phyloP scores from a whole-genome alignment of 2,113 vertebrate genomes.

The Pseudopodoces humilis region DNA sequence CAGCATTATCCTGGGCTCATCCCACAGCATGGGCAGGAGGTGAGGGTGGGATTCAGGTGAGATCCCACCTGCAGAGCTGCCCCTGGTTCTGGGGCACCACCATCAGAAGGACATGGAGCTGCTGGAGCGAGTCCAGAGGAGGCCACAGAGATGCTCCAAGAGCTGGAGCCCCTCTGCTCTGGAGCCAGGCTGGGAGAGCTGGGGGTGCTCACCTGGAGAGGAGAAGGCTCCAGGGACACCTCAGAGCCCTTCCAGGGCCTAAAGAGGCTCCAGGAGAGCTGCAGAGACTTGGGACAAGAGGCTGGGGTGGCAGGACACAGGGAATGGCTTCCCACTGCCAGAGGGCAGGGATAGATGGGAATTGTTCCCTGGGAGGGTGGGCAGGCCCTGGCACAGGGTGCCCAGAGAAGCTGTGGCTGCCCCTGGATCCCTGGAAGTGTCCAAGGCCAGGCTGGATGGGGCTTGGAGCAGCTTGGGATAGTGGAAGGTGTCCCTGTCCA shows the following conservation, averaged over 20 bases:
- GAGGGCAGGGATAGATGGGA: not conserved
- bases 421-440: not conserved
- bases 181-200: not conserved
- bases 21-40: not conserved
- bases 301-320: not conserved
- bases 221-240: not conserved
- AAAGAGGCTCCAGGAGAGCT: not conserved
- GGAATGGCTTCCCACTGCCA: not conserved
- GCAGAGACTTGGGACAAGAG: not conserved
- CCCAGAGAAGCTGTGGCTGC: not conserved
- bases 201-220: not conserved
- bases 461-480: rapidly evolving
- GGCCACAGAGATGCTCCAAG: rapidly evolving
- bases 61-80: not conserved
- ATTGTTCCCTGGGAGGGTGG: not conserved
- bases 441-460: rapidly evolving
- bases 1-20: not conserved
- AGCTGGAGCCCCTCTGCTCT: not conserved
- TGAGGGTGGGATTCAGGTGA: not conserved
- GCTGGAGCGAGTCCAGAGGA: not conserved
- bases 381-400: not conserved
- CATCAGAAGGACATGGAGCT: not conserved
- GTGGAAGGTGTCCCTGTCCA: not conserved
- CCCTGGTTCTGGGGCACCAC: not conserved
- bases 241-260: not conserved